A percentile compares a stretch with the other conserved stretches of the same genome.
phyloP scores from a whole-genome alignment of 2,888 invertebrate species.

The Luperina nickerlii region DNA sequence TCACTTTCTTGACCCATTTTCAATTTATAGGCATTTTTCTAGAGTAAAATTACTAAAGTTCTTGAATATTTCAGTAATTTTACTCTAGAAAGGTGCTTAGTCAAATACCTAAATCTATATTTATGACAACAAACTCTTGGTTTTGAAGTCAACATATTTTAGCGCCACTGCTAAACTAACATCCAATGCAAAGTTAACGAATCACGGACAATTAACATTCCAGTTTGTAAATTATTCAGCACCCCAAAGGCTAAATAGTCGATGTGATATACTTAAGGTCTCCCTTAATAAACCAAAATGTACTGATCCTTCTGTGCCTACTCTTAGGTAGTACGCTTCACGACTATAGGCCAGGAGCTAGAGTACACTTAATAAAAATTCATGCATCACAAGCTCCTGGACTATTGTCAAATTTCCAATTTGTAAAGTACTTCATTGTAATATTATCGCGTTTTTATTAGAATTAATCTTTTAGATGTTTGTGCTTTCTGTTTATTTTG shows the following conservation, averaged over 20 bases:
- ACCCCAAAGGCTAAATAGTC: slow-evolving; percentile 82
- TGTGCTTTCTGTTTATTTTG: slow-evolving; percentile 71
- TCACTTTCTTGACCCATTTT: no score
- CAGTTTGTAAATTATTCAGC: slow-evolving; percentile 70
- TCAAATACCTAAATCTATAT: not conserved
- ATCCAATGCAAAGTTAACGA: slow-evolving; percentile 44
- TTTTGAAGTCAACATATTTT: not conserved
- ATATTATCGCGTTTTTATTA: slow-evolving; percentile 66
- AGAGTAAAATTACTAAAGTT: not conserved
- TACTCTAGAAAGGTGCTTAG: not conserved
- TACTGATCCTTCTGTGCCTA: slow-evolving; percentile 90
- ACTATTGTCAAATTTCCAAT: slow-evolving; percentile 72
- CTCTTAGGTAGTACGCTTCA: slow-evolving; percentile 76
- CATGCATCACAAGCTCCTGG: slow-evolving; percentile 65
- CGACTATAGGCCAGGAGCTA: slow-evolving; percentile 68
- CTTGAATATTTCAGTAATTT: not conserved
- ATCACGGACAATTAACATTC: slow-evolving; percentile 78
- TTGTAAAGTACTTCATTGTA: slow-evolving; percentile 76
- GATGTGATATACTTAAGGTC: slow-evolving; percentile 88
- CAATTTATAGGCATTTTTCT: not conserved
- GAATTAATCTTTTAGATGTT: slow-evolving; percentile 66
- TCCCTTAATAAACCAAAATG: slow-evolving; percentile 88
- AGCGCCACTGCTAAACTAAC: not conserved
- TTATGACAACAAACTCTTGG: no score
- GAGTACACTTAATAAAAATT: slow-evolving; percentile 55